Percentiles rank a stretch among this genome's conserved stretches.
Evolutionary conservation across 2,888 invertebrate genomes (phyloP).

Genomic region (Euspilapteryx auroguttella): DNA sequence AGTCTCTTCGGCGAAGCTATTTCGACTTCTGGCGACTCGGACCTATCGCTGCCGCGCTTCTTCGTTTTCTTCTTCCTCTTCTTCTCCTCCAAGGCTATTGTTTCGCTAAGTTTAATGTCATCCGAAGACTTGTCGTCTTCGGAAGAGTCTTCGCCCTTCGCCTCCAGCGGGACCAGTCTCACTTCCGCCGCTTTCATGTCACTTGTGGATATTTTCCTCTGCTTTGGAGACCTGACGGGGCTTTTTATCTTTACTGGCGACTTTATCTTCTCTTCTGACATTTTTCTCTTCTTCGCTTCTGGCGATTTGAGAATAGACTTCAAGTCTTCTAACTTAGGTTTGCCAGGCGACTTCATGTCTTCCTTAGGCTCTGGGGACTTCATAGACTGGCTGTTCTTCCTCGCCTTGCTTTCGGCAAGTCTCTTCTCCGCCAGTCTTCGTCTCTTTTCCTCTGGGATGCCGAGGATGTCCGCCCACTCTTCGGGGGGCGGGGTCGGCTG

Average conservation of each 20-base stretch:
- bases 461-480: slow-evolving; percentile 51
- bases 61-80: slow-evolving; percentile 5
- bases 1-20: slow-evolving; percentile 8
- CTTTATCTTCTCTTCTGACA: not conserved
- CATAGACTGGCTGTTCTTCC: too few relatives aligned
- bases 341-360: not conserved
- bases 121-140: too few relatives aligned
- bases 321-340: slow-evolving; percentile 3
- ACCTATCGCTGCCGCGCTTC: too few relatives aligned
- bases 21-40: not conserved
- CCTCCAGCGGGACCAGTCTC: too few relatives aligned
- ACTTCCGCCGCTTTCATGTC: too few relatives aligned
- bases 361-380: not conserved
- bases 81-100: slow-evolving; percentile 9
- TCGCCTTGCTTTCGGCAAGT: not conserved
- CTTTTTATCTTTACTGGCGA: not conserved
- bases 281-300: slow-evolving; percentile 1
- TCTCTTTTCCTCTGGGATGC: slow-evolving; percentile 27
- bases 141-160: too few relatives aligned
- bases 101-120: too few relatives aligned
- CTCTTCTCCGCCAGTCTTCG: slow-evolving; percentile 18
- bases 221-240: too few relatives aligned
- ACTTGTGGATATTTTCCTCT: too few relatives aligned
- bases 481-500: slow-evolving; percentile 50
- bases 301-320: slow-evolving; percentile 1